Evolutionary conservation across 2,888 invertebrate genomes (phyloP), one percentile per base, ranked within the genome.

Genomic region (Leptarthrus brevirostris): DNA sequence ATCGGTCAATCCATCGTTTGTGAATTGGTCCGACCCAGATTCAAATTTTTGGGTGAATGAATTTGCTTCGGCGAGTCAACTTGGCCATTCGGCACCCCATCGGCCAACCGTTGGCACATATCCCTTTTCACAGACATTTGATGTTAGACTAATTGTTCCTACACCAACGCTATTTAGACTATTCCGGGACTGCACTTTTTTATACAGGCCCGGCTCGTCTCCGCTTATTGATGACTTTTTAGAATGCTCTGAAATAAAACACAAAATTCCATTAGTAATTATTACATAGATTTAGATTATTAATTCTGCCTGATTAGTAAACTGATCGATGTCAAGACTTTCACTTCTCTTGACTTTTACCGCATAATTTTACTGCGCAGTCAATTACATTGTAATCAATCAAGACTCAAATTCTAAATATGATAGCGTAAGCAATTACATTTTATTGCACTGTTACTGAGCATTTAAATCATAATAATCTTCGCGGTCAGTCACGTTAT

Each of bases 81-180:
- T 95, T 88, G 96, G 96, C 96, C 95, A 96, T 87, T 95, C 95
- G 87, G 92, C 91, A 86, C 94, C 95, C 94, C 94, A 95, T 80
- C 94, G 92, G 84, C 93, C 94, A 84, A 94, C 94, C 84, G 91
- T 89, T 87, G 94, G 94, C 87, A 91, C 88, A 82, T 89, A 89
- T 79, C 88, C 84, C 79, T 81, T 83, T 86, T 88, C 88, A 81
- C 87, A 87, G 86, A 87, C 87, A 85, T 87, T 86, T 81, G 83
- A 79, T 76, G 84, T 80, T 81, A 82, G 78, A 54, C 75, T 76
- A 61, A 74, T 79, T 82, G 84, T 82, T 84, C 56, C 72, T 24
- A 47, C 80, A 79, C 81, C 81, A 80, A 82, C 81, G 81, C 79
- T 84, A 81, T 84, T 81, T 85, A 85, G 86, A 86, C 87, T 85